Conservation (phyloP, 30 jellyfish, hydroid and myxozoan species). For the Nemopilema nomurai region DNA sequence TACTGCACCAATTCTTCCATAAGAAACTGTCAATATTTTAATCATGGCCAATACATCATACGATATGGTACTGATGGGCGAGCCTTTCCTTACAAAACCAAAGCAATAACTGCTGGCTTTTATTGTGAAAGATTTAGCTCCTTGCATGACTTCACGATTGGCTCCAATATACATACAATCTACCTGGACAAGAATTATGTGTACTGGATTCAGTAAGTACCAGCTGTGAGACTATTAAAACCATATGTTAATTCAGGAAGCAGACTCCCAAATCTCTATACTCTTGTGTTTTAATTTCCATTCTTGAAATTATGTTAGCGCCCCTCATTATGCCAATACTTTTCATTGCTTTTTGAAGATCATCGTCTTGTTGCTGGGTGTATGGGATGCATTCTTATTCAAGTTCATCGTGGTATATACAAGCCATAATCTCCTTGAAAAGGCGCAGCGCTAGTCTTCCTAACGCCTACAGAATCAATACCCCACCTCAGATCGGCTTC, state of each 20-base stretch:
- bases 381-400: neutral
- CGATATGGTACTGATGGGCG: conserved; percentile 11
- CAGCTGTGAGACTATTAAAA: neutral
- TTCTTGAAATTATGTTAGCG: no score
- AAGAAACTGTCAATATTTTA: conserved; percentile 41
- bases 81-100: conserved; percentile 12
- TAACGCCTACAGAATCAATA: neutral
- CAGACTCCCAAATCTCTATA: neutral
- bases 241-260: neutral
- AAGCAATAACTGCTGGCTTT: conserved; percentile 45
- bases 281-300: neutral
- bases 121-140: conserved; percentile 50
- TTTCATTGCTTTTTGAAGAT: neutral
- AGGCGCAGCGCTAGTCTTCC: neutral
- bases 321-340: neutral
- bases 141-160: conserved; percentile 36
- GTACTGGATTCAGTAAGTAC: conserved; percentile 30
- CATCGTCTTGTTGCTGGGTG: conserved; percentile 62
- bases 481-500: conserved; percentile 49
- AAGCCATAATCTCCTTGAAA: conserved; percentile 21
- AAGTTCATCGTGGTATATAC: conserved; percentile 50
- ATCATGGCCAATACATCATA: conserved; percentile 23
- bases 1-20: conserved; percentile 35
- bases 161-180: conserved; percentile 24
- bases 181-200: conserved; percentile 37